Percentiles rank a stretch among this genome's conserved stretches.
phyloP scores from a whole-genome alignment of 2,797 vertebrate species.

The Spinus olivaceus region DNA sequence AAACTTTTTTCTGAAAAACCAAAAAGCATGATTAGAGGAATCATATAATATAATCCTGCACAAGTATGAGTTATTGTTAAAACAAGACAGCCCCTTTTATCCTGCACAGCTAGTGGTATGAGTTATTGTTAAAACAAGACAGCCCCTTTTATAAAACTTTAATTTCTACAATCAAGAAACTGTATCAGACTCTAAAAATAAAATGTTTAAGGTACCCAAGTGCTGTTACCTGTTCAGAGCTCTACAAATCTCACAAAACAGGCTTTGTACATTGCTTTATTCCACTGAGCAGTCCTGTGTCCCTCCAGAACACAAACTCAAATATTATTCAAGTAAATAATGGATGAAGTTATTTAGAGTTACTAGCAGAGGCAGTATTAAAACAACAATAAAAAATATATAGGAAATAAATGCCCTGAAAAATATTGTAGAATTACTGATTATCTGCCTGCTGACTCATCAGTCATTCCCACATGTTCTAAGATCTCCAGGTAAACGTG shows the following conservation, averaged over 20 bases:
- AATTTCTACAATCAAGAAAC: neutral
- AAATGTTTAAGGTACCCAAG: neutral
- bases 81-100: neutral
- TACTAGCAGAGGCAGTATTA: neutral
- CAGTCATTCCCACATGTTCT: neutral
- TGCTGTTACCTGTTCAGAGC: neutral
- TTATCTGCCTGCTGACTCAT: neutral
- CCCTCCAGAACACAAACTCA: neutral
- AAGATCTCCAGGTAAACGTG: neutral
- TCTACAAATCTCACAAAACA: neutral
- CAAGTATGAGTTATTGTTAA: neutral
- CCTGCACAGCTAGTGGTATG: neutral
- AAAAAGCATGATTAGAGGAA: neutral
- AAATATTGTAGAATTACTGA: neutral
- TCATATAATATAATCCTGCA: neutral
- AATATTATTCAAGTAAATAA: neutral
- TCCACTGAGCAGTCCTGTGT: neutral
- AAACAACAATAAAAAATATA: neutral
- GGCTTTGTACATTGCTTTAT: neutral
- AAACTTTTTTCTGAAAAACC: neutral
- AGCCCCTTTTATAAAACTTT: neutral
- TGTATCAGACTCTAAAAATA: neutral
- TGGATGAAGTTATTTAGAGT: neutral
- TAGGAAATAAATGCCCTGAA: neutral
- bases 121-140: neutral